phyloP scores from a whole-genome alignment of 2,797 vertebrate genomes.

The Catamblyrhynchus diadema region DNA sequence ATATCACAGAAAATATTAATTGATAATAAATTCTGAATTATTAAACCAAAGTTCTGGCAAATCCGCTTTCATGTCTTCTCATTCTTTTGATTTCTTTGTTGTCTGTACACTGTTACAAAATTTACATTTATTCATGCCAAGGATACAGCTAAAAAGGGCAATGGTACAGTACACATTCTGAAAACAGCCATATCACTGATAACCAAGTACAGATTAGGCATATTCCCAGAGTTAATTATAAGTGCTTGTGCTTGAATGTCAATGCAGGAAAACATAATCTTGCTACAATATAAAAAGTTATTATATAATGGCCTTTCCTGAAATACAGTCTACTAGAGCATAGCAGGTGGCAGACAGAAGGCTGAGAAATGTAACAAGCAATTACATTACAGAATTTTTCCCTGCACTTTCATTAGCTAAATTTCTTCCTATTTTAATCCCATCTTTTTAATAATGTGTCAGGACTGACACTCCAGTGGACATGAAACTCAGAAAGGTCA shows the following conservation, averaged over 20 bases:
- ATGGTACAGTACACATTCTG: slow-evolving; percentile 23
- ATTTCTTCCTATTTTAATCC: slow-evolving; percentile 70
- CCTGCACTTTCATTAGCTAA: slow-evolving; percentile 70
- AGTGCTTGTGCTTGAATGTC: slow-evolving; percentile 57
- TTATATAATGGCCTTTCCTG: slow-evolving; percentile 65
- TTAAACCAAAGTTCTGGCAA: background rate
- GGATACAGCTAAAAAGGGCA: slow-evolving; percentile 21
- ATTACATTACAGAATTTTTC: slow-evolving; percentile 66
- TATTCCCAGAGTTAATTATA: slow-evolving; percentile 52
- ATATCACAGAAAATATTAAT: background rate
- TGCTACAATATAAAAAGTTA: slow-evolving; percentile 61
- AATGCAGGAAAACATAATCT: slow-evolving; percentile 64
- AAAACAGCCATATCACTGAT: slow-evolving; percentile 49
- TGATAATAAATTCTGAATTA: background rate
- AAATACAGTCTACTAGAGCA: slow-evolving; percentile 73
- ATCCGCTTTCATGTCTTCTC: background rate
- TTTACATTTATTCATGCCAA: background rate
- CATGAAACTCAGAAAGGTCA: slow-evolving; percentile 60
- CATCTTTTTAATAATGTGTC: slow-evolving; percentile 70
- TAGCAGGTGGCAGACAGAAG: slow-evolving; percentile 63
- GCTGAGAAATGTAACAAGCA: slow-evolving; percentile 70
- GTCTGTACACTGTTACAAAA: background rate
- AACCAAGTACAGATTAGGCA: slow-evolving; percentile 25
- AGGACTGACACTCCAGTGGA: slow-evolving; percentile 61
- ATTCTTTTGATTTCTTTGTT: background rate